A percentile compares a stretch with the other conserved stretches of the same genome.
Conservation (phyloP, 2,888 invertebrate genomes). For the Euproctis similis region DNA sequence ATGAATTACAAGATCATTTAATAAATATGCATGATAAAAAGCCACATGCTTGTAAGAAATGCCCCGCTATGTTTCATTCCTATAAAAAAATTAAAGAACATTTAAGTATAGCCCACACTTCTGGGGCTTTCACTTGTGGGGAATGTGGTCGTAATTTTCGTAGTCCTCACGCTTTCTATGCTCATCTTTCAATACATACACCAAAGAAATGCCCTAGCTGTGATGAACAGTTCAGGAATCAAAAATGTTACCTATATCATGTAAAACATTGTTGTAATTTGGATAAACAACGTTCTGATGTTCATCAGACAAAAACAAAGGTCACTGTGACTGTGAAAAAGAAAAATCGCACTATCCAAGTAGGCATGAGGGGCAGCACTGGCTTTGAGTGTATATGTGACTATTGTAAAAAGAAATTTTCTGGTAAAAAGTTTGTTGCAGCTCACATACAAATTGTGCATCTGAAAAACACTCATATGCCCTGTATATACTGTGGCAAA, state of each 20-base stretch:
- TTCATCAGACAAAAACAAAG: slow-evolving; percentile 30
- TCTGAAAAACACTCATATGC: slow-evolving; percentile 50
- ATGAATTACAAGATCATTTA: slow-evolving; percentile 43
- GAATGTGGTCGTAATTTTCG: slow-evolving; percentile 54
- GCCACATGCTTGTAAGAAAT: slow-evolving; percentile 46
- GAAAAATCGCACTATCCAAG: slow-evolving; percentile 36
- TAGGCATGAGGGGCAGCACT: slow-evolving; percentile 46
- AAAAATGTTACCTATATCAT: slow-evolving; percentile 50
- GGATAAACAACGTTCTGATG: slow-evolving; percentile 28
- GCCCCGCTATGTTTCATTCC: slow-evolving; percentile 40
- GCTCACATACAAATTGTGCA: slow-evolving; percentile 66
- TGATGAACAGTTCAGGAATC: slow-evolving; percentile 48
- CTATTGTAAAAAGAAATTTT: slow-evolving; percentile 54
- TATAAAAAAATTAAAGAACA: slow-evolving; percentile 32
- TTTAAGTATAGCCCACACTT: slow-evolving; percentile 33
- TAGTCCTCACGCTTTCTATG: slow-evolving; percentile 37
- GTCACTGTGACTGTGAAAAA: slow-evolving; percentile 39
- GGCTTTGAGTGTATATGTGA: slow-evolving; percentile 51
- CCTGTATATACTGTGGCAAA: slow-evolving; percentile 56
- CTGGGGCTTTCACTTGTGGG: slow-evolving; percentile 42
- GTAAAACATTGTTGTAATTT: slow-evolving; percentile 49
- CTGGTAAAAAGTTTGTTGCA: slow-evolving; percentile 48
- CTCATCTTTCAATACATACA: slow-evolving; percentile 45
- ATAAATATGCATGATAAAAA: slow-evolving; percentile 27
- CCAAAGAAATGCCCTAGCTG: slow-evolving; percentile 49